Evolutionary conservation across 1,140 invertebrate species (phyloP), one percentile per base, ranked within the genome.

Genomic region (Diorhabda carinulata): DNA sequence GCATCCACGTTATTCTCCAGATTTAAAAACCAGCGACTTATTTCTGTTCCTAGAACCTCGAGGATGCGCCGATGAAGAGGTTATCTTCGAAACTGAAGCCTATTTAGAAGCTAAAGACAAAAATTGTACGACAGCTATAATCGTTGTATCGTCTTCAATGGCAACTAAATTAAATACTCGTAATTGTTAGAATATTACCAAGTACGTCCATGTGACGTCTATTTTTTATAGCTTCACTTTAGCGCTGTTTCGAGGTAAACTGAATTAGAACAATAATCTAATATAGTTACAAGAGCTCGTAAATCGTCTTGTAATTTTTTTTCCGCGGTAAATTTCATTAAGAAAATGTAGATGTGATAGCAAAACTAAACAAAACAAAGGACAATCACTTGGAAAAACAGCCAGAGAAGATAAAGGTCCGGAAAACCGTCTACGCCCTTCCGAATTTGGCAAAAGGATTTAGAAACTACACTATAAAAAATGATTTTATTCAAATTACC

Each of bases 201-300:
- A 25, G 25, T 25, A 25, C 25, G 1, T 25, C 25, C 25, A 1
- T 25, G 25, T 25, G 25, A 25, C 25, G 25, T 25, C 2, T 25
- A 25, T 25, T 25, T 25, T 25, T 25, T 1, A 25, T 25, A 25
- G 25, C 25, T 25, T 25, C 25, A 25, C 25, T 25, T 25, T 25
- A 25, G 25, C 25, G 25, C 25, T 25, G 25, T 25, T 25, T 25
- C 25, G 25, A 25, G 47, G 47, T n/a, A 52, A 52, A 52, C 47
- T 52, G n/a, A n/a, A n/a, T 52, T 52, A 52, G 47, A 52, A 52
- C 47, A 52, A 52, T 52, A 52, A 52, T 52, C n/a, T 52, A 52
- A 52, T 52, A 52, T 52, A 8, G 47, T 52, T 52, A 52, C 47
- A 52, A 6, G 47, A 52, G n/a, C 47, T 52, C 47, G 47, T 52